Evolutionary conservation across 2,113 vertebrate species (phyloP), one percentile per base, ranked within the genome.

Genomic region (Struthio camelus): DNA sequence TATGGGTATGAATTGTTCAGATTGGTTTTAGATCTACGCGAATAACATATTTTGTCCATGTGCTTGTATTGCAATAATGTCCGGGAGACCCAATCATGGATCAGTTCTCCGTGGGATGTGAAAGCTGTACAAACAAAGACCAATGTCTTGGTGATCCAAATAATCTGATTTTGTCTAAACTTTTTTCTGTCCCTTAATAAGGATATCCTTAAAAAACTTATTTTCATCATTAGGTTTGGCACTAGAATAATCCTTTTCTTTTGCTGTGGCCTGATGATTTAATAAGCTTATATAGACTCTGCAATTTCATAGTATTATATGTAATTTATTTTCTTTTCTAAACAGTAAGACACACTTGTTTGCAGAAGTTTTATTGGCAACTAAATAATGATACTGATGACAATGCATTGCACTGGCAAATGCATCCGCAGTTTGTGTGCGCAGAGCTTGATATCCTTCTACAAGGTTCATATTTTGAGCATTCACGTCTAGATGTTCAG

Each of bases 331-430:
- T 54, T 67, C 6, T 56, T 82, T 85, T 81, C 80, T 85, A 79
- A 93, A 72, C 56, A 86, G 56, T 25, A 86, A 86, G 77, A 70
- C 42, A 67, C 76, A 36, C 83, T 94, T 94, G 66, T 94, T 92
- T 95, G 84, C 83, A 81, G 84, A 95, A 58, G 70, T 85, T 87
- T 93, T 93, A 69, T 32, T 96, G 54, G 64, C 67, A 79, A 86
- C 59, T 51, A 59, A 83, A 42, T 85, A 83, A 83, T 46, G 61
- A 32, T 65, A 69, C 48, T 40, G 69, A 42, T 89, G 69, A 76
- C 27, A 89, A 14, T 72, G 64, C 44, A 28, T 87, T 72, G 66
- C 80, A 53, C 4, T 89, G 80, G 62, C 69, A 86, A 93, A 84
- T 81, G 54, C 44, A 10, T 56, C 78, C 92, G 44, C 71, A 50